Conservation (phyloP, 2,888 invertebrate species). For the Melolontha melolontha region DNA sequence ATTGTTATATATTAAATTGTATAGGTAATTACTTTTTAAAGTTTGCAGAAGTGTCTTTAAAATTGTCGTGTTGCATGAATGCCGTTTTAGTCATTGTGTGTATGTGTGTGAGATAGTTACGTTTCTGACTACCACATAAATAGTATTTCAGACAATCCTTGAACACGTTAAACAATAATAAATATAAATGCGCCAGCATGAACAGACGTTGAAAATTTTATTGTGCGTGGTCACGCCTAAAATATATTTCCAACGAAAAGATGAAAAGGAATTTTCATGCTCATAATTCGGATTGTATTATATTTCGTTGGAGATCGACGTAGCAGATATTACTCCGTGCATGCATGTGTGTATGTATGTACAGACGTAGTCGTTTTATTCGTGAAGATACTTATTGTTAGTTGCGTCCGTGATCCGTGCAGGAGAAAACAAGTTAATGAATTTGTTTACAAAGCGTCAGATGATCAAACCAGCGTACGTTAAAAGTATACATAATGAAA, state of each 20-base stretch:
- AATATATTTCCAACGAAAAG: not conserved
- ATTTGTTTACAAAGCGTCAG: constrained; percentile 7
- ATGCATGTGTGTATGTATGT: not conserved
- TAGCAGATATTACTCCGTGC: no score
- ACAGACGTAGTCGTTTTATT: not conserved
- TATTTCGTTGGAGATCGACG: no score
- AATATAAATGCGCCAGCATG: constrained; percentile 35
- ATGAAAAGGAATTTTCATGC: no score
- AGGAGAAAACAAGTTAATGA: constrained; percentile 7
- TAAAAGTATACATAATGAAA: constrained; percentile 9
- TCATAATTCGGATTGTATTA: no score
- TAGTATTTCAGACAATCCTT: constrained; percentile 21
- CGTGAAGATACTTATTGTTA: no score
- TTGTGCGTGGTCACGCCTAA: constrained; percentile 33
- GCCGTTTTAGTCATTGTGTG: no score
- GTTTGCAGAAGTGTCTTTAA: no score
- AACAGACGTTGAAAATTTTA: constrained; percentile 23
- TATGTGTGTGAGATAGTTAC: no score
- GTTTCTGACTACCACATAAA: not conserved
- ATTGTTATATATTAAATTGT: no score
- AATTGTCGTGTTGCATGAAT: no score
- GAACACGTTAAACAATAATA: constrained; percentile 38
- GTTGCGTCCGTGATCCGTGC: not conserved
- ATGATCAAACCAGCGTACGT: constrained; percentile 10
- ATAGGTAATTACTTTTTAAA: no score